Evolutionary conservation across 2,113 vertebrate genomes (phyloP).

Genomic region (Corythaixoides concolor): DNA sequence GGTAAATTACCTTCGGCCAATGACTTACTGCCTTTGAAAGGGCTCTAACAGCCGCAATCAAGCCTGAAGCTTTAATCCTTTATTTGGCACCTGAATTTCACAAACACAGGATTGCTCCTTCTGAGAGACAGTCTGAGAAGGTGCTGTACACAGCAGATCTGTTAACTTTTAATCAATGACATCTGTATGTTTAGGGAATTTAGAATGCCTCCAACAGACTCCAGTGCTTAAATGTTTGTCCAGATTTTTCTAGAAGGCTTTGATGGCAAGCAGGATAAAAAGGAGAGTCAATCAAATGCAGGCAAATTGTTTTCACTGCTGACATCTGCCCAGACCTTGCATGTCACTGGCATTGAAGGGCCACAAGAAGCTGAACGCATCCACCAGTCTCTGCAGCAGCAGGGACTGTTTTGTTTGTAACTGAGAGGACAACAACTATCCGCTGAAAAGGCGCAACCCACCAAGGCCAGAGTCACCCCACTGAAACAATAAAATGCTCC

Average conservation of each 20-base stretch:
- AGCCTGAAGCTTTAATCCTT: background rate
- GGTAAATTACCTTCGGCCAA: slow-evolving; percentile 17
- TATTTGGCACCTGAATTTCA: slow-evolving; percentile 25
- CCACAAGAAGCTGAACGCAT: background rate
- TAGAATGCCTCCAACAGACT: background rate
- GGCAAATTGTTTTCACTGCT: background rate
- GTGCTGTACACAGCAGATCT: background rate
- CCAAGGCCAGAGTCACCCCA: background rate
- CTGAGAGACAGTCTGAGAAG: background rate
- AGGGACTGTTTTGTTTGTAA: background rate
- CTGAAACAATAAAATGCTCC: background rate
- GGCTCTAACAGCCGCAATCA: background rate
- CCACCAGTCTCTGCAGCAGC: background rate
- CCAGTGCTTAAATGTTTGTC: background rate
- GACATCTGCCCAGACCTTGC: background rate
- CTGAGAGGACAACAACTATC: background rate
- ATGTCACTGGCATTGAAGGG: rapidly evolving
- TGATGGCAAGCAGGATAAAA: background rate
- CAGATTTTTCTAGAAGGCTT: background rate
- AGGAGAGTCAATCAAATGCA: background rate
- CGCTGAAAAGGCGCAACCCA: background rate
- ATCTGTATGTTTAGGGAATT: background rate
- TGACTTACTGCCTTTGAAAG: slow-evolving; percentile 20
- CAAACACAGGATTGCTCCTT: background rate
- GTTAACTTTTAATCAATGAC: background rate